Base-by-base conservation (phyloP, 2,888 invertebrate genomes). In the Cryptus armator region DNA sequence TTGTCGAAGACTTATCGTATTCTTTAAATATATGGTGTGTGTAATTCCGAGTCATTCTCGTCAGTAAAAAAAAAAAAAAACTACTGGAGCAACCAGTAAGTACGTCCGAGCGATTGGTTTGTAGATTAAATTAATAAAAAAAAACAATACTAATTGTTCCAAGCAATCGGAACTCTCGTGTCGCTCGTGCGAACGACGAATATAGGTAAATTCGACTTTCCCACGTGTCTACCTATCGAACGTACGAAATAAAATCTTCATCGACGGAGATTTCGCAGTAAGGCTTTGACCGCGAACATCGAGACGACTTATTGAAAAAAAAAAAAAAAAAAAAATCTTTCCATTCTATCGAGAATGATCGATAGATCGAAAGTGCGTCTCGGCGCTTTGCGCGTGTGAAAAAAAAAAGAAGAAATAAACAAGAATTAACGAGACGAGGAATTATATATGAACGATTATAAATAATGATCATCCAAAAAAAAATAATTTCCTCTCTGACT, bases 401-500 rank as follows among this genome's bases (percentile, higher is more conserved):
- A 68, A 14, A 64, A 16, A 32, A 71, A 75, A 67, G n/a, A n/a
- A 46, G n/a, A n/a, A 46, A 70, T 70, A 81, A 72, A 74, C 70
- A 75, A 81, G 32, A 78, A 83, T 77, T 56, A 86, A 70, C 72
- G 81, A 77, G n/a, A 81, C 66, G 80, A 82, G 68, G 78, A 82
- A 84, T 79, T 79, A 84, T 48, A 62, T 56, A 37, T 72, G 70
- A 59, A 32, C 56, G 56, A 62, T 66, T 76, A 53, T 51, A 81
- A 79, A 32, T 79, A 79, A 64, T 77, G 53, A 75, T 87, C 84
- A 86, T 88, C 83, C 76, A 84, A 37, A 37, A 37, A 37, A 37
- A 87, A 48, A 88, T 87, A 81, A 83, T 86, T 89, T 89, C 87
- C 86, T 88, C 89, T 90, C 89, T 88, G 88, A 91, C 89, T 92